These are phyloP conservation scores for Lapara coniferarum DNA, from an alignment of 2,888 invertebrate genomes.

Conservation along the genomic window DNA sequence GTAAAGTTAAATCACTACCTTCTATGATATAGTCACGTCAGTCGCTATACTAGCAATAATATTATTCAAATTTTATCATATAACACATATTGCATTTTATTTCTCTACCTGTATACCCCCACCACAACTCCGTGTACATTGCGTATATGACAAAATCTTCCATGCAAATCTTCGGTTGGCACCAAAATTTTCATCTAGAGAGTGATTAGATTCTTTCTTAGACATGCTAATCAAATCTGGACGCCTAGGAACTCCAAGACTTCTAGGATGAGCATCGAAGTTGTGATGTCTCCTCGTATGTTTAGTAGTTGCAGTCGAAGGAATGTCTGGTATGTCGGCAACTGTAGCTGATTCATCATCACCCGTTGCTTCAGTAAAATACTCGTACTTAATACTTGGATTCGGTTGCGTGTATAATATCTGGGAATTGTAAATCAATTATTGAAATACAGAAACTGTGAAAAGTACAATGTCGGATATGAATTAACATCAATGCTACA, in stretches of 20 bases:
- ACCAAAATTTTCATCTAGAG: slow-evolving; percentile 64
- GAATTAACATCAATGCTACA: no score
- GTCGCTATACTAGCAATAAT: no score
- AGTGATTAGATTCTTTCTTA: slow-evolving; percentile 52
- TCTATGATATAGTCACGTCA: no score
- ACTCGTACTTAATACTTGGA: slow-evolving; percentile 95
- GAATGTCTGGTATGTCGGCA: slow-evolving; percentile 50
- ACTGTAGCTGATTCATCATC: slow-evolving; percentile 63
- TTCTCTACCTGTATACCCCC: slow-evolving; percentile 86
- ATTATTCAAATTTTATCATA: no score
- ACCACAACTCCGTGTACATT: slow-evolving; percentile 92
- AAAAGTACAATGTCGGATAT: no score
- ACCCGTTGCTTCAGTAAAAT: slow-evolving; percentile 87
- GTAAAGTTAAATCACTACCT: no score
- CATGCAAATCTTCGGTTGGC: slow-evolving; percentile 85
- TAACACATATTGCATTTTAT: not conserved
- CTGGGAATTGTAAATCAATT: slow-evolving; percentile 70
- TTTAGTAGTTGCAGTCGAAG: slow-evolving; percentile 55
- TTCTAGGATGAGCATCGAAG: slow-evolving; percentile 55
- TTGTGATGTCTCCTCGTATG: slow-evolving; percentile 70
- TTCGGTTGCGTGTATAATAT: slow-evolving; percentile 92
- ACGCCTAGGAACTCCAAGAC: slow-evolving; percentile 41
- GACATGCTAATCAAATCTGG: slow-evolving; percentile 51
- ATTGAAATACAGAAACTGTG: not conserved
- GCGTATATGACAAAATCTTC: slow-evolving; percentile 90